A percentile compares a stretch with the other conserved stretches of the same genome.
phyloP scores from a whole-genome alignment of 1,140 invertebrate genomes.

The Dreissena polymorpha region DNA sequence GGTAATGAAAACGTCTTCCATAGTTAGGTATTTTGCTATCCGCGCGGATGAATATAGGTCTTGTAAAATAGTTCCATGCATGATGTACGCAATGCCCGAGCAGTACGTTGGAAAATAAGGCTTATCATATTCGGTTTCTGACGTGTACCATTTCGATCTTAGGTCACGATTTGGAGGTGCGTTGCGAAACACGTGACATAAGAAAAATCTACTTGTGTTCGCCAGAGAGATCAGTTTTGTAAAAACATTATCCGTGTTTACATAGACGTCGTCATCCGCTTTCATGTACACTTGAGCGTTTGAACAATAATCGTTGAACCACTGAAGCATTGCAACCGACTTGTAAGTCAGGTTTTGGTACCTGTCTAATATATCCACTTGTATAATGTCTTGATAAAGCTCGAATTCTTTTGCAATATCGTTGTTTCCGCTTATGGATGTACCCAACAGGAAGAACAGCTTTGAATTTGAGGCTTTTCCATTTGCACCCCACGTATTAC shows the following conservation, averaged over 20 bases:
- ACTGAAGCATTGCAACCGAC: conserved; percentile 90
- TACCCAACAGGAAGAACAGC: conserved; percentile 86
- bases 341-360: conserved; percentile 94
- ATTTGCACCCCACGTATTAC: conserved; percentile 74
- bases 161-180: conserved; percentile 65
- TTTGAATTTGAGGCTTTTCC: conserved; percentile 34
- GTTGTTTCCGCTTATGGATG: conserved; percentile 80
- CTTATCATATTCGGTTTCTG: conserved; percentile 71
- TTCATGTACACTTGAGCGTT: conserved; percentile 82
- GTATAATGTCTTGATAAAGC: conserved; percentile 86
- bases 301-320: conserved; percentile 85
- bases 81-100: conserved; percentile 77
- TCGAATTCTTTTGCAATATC: conserved; percentile 82
- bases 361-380: conserved; percentile 89
- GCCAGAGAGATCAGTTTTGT: conserved; percentile 2
- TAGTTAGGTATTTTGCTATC: conserved; percentile 63
- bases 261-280: conserved; percentile 79
- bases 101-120: conserved; percentile 74
- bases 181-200: conserved; percentile 56
- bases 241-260: conserved; percentile 58
- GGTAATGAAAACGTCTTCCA: conserved; percentile 80
- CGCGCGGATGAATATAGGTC: conserved; percentile 70
- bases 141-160: conserved; percentile 79
- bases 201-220: conserved; percentile 46
- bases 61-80: conserved; percentile 69